Conservation (phyloP, 2,888 invertebrate species). For the Thereva unica region DNA sequence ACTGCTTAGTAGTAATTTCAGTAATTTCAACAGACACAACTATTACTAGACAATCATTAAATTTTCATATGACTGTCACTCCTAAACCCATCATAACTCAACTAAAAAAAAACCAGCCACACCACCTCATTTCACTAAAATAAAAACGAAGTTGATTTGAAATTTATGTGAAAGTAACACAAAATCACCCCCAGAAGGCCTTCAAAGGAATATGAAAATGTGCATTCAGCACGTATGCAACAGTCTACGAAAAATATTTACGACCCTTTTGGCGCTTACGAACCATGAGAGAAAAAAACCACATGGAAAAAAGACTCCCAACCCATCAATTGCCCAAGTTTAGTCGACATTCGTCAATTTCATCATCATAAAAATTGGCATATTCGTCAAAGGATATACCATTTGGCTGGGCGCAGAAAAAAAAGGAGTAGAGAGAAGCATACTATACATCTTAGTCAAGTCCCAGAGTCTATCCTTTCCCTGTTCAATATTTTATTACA, state of each 20-base stretch:
- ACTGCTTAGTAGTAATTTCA: no score
- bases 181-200: constrained; percentile 16
- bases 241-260: constrained; percentile 2
- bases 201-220: background rate
- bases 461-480: constrained; percentile 8
- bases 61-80: no score
- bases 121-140: no score
- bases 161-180: background rate
- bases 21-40: no score
- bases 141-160: no score
- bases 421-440: background rate
- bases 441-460: background rate
- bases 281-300: no score
- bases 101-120: no score
- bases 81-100: no score
- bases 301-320: background rate
- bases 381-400: constrained; percentile 36
- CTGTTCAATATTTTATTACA: constrained; percentile 33
- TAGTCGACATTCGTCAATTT: constrained; percentile 29
- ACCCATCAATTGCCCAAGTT: constrained; percentile 18
- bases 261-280: constrained; percentile 8
- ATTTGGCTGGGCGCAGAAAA: constrained; percentile 1
- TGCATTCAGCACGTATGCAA: constrained; percentile 24
- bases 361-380: constrained; percentile 38
- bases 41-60: no score